Percentiles rank a stretch among this genome's conserved stretches.
Conservation (phyloP, 2,888 invertebrate genomes). For the Amiota minor region DNA sequence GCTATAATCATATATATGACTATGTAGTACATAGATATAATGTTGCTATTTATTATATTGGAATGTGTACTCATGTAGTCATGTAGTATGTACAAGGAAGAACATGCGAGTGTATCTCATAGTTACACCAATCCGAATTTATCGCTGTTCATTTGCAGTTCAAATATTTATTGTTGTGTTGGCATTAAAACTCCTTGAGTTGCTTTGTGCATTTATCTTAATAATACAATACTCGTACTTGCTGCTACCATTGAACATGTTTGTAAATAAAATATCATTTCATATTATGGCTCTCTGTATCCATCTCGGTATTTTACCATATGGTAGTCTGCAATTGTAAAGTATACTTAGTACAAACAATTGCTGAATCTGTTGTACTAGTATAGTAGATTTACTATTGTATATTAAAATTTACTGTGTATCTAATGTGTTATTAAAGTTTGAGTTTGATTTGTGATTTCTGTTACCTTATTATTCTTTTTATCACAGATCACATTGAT, state of each 20-base stretch:
- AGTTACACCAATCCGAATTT: constrained; percentile 45
- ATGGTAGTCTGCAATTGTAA: not conserved
- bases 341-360: not conserved
- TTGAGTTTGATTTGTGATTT: not conserved
- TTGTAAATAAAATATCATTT: not conserved
- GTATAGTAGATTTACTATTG: not conserved
- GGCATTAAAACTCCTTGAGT: constrained; percentile 50
- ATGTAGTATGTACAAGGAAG: not conserved
- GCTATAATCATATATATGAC: not conserved
- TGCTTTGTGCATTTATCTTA: constrained; percentile 54
- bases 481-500: constrained; percentile 44
- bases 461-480: constrained; percentile 36
- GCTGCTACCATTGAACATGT: constrained; percentile 47
- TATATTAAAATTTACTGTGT: not conserved
- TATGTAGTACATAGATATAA: not conserved
- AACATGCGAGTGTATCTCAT: constrained; percentile 43
- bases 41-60: not conserved
- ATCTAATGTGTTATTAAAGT: constrained; percentile 16
- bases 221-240: constrained; percentile 49
- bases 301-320: not conserved
- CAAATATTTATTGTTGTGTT: constrained; percentile 56
- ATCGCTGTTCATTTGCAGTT: constrained; percentile 53
- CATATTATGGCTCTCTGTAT: no score
- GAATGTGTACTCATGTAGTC: not conserved
- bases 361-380: constrained; percentile 8